Evolutionary conservation across 2,797 vertebrate genomes (phyloP), one percentile per base, ranked within the genome.

Genomic region (Adrianichthys oophorus): DNA sequence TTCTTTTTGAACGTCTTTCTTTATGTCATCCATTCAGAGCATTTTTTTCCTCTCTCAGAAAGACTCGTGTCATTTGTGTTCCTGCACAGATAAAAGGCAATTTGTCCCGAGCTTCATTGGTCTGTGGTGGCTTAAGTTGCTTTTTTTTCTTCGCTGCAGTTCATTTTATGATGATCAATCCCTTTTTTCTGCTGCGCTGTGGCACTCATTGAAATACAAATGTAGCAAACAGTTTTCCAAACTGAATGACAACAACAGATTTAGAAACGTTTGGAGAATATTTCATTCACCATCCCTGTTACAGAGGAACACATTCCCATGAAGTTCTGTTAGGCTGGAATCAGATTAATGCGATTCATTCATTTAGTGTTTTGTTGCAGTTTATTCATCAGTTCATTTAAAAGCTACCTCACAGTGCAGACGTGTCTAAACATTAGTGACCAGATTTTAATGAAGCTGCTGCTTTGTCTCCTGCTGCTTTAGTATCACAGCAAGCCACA

Each of bases 41-140:
- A 47, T 60, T 43, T 52, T 52, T 24, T 10, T 14, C 5, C 41
- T 60, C 47, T 16, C 7, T 43, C 52, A 40, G 32, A 65, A 45
- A 47, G 56, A 67, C 40, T 59, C 41, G 62, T 42, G 73, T 66
- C 51, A 59, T 73, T 54, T 19, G 41, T 61, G 78, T 71, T 64
- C 49, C 19, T 13, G 24, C 41, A 10, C 24, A 63, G 51, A 71
- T 61, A 76, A 75, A 74, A 64, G n/a, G n/a, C 54, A 24, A 56
- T 62, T 65, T 76, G 60, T 53, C 65, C 52, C 64, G 41, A 26
- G 68, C 50, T 48, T 73, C 64, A 84, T 76, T 24, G 47, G 78
- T 78, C 64, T 71, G 68, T 55, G 32, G 32, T 12, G 58, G 48
- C 18, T 59, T 53, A 37, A 66, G 47, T 58, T 59, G 59, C 59